Evolutionary conservation across 1,140 invertebrate genomes (phyloP).

Genomic region (Pogonomyrmex californicus): DNA sequence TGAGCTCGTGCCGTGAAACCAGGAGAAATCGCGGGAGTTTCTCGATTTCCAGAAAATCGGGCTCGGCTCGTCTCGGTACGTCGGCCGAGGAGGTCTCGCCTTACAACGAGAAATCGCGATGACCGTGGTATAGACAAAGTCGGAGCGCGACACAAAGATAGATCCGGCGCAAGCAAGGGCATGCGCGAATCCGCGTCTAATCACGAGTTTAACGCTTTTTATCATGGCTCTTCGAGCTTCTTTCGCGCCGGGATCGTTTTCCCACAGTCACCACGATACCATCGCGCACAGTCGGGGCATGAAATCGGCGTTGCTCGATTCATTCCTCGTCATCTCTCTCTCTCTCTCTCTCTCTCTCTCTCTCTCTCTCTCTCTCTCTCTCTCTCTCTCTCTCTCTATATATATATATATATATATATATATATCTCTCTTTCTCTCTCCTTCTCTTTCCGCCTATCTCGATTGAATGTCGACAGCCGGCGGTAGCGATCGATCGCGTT

Average conservation of each 20-base stretch:
- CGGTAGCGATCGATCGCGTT: slow-evolving; percentile 75
- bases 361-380: too few species aligned
- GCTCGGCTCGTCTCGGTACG: slow-evolving; percentile 24
- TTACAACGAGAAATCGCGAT: slow-evolving; percentile 60
- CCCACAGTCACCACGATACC: slow-evolving; percentile 80
- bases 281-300: slow-evolving; percentile 50
- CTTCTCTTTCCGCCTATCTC: not conserved
- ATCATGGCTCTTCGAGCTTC: slow-evolving; percentile 65
- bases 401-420: too few species aligned
- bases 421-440: too few species aligned
- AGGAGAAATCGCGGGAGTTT: slow-evolving; percentile 33
- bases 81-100: slow-evolving; percentile 45
- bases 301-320: slow-evolving; percentile 70
- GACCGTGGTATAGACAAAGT: slow-evolving; percentile 51
- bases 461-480: slow-evolving; percentile 61
- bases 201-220: slow-evolving; percentile 85
- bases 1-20: slow-evolving; percentile 75
- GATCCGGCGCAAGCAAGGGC: slow-evolving; percentile 80
- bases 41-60: slow-evolving; percentile 67
- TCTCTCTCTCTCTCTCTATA: too few species aligned
- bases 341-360: slow-evolving; percentile 41
- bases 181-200: slow-evolving; percentile 84
- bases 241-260: slow-evolving; percentile 81
- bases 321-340: slow-evolving; percentile 68
- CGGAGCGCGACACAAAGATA: slow-evolving; percentile 68